Percentiles rank a stretch among this genome's conserved stretches.
phyloP scores from a whole-genome alignment of 2,797 vertebrate species.

The Ceryle rudis region DNA sequence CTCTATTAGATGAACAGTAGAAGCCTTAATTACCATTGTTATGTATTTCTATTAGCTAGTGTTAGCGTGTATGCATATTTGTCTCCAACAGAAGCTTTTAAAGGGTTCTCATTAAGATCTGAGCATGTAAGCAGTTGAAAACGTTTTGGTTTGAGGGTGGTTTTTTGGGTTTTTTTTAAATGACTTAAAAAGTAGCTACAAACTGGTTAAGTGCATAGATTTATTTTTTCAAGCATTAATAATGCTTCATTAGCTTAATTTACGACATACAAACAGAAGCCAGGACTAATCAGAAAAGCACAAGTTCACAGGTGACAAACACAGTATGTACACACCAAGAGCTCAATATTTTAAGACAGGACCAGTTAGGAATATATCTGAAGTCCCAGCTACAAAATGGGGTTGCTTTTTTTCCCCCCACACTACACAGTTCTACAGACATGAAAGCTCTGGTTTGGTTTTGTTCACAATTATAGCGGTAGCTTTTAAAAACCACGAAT shows the following conservation, averaged over 20 bases:
- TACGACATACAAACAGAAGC: background rate
- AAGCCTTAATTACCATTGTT: background rate
- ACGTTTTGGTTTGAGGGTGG: background rate
- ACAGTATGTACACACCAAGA: background rate
- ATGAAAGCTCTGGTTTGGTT: background rate
- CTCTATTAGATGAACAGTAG: background rate
- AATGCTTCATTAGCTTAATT: background rate
- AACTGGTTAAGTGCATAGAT: background rate
- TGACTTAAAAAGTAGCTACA: background rate
- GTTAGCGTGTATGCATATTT: background rate
- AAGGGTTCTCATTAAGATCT: background rate
- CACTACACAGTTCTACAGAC: background rate
- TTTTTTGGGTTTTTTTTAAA: background rate
- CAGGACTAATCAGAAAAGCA: background rate
- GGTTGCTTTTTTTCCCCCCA: background rate
- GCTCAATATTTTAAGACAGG: background rate
- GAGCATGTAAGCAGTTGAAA: background rate
- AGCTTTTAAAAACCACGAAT: slow-evolving; percentile 2
- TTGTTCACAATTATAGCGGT: background rate
- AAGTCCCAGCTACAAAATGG: background rate
- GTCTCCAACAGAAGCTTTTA: background rate
- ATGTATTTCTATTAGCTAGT: background rate
- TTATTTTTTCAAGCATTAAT: background rate
- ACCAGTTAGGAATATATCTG: background rate
- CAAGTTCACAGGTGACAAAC: background rate